Evolutionary conservation across 2,888 invertebrate genomes (phyloP), one percentile per base, ranked within the genome.

Genomic region (Acronicta psi): DNA sequence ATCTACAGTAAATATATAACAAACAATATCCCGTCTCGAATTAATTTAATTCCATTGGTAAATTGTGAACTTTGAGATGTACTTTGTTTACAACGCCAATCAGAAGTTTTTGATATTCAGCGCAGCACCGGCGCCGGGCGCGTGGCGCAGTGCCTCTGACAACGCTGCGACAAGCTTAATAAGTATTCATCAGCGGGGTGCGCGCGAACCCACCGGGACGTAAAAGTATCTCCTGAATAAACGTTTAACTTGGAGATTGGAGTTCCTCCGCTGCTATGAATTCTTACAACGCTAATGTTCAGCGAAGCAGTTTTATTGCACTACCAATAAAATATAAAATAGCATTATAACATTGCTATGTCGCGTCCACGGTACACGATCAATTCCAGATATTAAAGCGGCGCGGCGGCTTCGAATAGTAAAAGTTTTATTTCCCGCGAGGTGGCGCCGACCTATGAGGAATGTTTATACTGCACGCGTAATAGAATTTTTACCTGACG

Each of bases 371-470:
- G 45, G 54, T 50, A 64, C 64, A 68, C 73, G 80, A 86, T 87
- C 84, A 82, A 85, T 85, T 81, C 69, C 76, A 80, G 79, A 83
- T 86, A 86, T 86, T 82, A 88, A 84, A 66, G 59, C 64, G 73
- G 74, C 69, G 59, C 64, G 73, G 74, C 69, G 53, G 74, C 73
- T 81, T 81, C 75, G 75, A 84, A 83, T 82, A 81, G 81, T 86
- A 84, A 88, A 87, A 86, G 77, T 88, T 88, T 85, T 87, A 88
- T 87, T 87, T 87, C 84, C 86, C 88, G 65, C 53, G 84, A 79
- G 86, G 66, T 63, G 64, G 20, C 37, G 53, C 52, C 43, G 51
- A 61, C 58, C 54, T 45, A 13, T 46, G 52, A 44, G 43, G 42
- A 47, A 65, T 50, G 57, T 58, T 49, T 51, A 47, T 43, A 51